Evolutionary conservation across 2,797 vertebrate species (phyloP), one percentile per base, ranked within the genome.

Genomic region (Syngnathus acus): DNA sequence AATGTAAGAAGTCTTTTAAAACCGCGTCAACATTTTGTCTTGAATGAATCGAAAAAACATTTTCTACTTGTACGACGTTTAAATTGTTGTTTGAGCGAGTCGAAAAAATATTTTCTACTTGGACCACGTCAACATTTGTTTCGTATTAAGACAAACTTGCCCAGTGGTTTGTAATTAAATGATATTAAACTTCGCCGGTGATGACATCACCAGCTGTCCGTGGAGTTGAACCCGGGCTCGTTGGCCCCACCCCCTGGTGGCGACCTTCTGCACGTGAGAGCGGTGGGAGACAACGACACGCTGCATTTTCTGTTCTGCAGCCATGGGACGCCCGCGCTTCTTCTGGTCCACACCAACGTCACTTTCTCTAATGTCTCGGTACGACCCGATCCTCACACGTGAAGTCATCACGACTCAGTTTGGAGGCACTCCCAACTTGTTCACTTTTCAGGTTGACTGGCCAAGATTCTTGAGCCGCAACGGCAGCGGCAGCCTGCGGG

Each of bases 261-360:
- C 4, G 93, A 88, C 66, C 76, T 98, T 70, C 85, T 98, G 6
- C 94, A 97, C 0, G 78, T 93, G 32, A 89, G 81, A 48, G 94
- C 95, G 0, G 82, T 83, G 59, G 95, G 94, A 1, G 17, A 26
- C 16, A 70, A 72, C 0, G 94, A 95, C 87, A 95, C 93, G 0
- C 86, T 98, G 76, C 96, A 98, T 86, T 94, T 90, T 64, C 43
- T 98, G 14, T 92, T 95, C 82, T 90, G 91, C 81, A 94, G 89
- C 81, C 82, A 82, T 3, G 94, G 93, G 17, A 92, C 91, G 1
- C 96, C 93, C 0, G 69, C 94, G 0, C 89, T 92, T 67, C 85
- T 98, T 50, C 69, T 98, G 2, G 84, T 95, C 32, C 93, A 94
- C 84, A 94, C 92, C 0, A 69, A 77, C 71, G 88, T 83, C 3